phyloP scores from a whole-genome alignment of 2,888 invertebrate species.

The Drosophila paramelanica region DNA sequence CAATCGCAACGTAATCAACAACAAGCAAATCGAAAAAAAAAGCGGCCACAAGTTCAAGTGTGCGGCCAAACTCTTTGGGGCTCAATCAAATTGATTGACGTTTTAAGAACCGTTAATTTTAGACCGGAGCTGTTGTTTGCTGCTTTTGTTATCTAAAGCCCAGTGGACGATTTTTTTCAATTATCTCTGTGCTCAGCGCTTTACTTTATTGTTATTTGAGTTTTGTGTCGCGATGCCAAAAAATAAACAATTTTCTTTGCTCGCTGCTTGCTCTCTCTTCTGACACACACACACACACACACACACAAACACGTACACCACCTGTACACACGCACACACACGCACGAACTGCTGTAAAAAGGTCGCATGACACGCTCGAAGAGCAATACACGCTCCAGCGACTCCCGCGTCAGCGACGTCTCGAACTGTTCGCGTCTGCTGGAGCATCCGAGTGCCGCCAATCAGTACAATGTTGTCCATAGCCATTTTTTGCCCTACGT shows the following conservation, averaged over 20 bases:
- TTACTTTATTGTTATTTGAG: slow-evolving; percentile 60
- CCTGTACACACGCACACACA: slow-evolving; percentile 1
- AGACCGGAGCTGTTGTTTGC: slow-evolving; percentile 22
- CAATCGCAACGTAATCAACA: slow-evolving; percentile 24
- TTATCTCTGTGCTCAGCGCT: slow-evolving; percentile 55
- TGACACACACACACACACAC: slow-evolving; percentile 14
- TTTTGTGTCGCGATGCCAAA: slow-evolving; percentile 54
- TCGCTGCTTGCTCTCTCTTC: slow-evolving; percentile 29
- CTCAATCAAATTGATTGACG: slow-evolving; percentile 74
- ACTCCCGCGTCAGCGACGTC: slow-evolving; percentile 84
- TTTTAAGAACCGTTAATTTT: slow-evolving; percentile 61
- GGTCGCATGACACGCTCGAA: slow-evolving; percentile 85
- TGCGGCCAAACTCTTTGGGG: slow-evolving; percentile 42
- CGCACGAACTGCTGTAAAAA: slow-evolving; percentile 49
- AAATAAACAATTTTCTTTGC: slow-evolving; percentile 44
- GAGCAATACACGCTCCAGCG: slow-evolving; percentile 85
- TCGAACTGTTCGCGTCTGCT: slow-evolving; percentile 84
- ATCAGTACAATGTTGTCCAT: slow-evolving; percentile 74
- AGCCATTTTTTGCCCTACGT: slow-evolving; percentile 76
- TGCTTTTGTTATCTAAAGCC: slow-evolving; percentile 46
- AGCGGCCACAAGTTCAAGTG: slow-evolving; percentile 30
- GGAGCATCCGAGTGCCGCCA: slow-evolving; percentile 82
- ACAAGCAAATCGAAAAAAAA: slow-evolving; percentile 11
- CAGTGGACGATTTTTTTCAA: slow-evolving; percentile 60
- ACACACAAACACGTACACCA: not conserved